phyloP scores from a whole-genome alignment of 2,113 vertebrate species.

The Tonatia bakeri region DNA sequence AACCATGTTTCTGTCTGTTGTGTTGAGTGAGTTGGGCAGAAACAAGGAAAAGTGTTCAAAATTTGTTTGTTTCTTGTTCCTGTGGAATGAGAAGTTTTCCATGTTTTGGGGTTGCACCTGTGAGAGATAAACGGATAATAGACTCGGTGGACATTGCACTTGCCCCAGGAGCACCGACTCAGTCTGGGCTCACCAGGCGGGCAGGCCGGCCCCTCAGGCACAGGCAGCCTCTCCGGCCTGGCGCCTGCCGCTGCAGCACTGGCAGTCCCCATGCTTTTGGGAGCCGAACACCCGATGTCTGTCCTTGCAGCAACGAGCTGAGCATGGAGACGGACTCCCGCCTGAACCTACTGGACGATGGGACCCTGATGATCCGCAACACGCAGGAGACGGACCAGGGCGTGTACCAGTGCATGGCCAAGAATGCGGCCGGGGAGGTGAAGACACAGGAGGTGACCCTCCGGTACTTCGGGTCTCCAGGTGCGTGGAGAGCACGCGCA shows the following conservation, averaged over 20 bases:
- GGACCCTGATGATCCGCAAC: constrained; percentile 97
- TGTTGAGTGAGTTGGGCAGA: not conserved
- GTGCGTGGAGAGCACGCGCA: constrained; percentile 75
- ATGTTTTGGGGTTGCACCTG: accelerated
- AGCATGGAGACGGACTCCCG: constrained; percentile 96
- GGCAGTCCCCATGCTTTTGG: not conserved
- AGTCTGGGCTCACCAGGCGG: accelerated
- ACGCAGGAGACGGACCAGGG: constrained; percentile 96
- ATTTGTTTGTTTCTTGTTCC: not conserved
- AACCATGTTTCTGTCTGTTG: not conserved
- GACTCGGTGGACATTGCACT: accelerated
- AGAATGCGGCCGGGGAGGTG: constrained; percentile 95
- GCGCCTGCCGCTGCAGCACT: accelerated
- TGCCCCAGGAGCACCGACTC: accelerated
- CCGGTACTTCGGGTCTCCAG: constrained; percentile 93
- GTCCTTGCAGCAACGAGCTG: constrained; percentile 86
- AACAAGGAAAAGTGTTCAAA: not conserved
- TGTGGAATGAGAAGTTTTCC: too few relatives aligned
- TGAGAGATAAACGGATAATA: accelerated
- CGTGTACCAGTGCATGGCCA: constrained; percentile 98
- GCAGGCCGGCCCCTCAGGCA: too few relatives aligned
- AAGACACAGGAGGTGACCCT: constrained; percentile 96
- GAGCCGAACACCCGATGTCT: constrained; percentile 5
- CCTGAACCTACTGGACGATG: constrained; percentile 95
- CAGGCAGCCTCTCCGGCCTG: accelerated